These are phyloP conservation scores for Athene cunicularia DNA, from an alignment of 2,113 vertebrate genomes.

Conservation along the genomic window DNA sequence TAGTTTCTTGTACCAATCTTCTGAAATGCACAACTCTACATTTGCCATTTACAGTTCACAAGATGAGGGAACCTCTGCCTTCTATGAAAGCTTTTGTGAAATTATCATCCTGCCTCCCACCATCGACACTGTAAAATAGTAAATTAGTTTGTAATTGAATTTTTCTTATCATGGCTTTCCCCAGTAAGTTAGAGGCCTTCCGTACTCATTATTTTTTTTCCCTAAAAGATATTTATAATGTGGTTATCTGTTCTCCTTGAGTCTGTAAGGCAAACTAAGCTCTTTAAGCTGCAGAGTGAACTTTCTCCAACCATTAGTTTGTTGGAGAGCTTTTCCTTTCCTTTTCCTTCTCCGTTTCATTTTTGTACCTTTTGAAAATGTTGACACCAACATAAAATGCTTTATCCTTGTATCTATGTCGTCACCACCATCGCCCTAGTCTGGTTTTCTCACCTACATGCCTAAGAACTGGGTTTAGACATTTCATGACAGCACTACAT, in stretches of 20 bases:
- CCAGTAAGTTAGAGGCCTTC: background rate
- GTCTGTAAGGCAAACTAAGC: background rate
- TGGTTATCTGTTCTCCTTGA: conserved; percentile 4
- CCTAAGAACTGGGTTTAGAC: background rate
- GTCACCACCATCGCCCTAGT: background rate
- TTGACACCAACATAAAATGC: background rate
- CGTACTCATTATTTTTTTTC: background rate
- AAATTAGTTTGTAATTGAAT: conserved; percentile 43
- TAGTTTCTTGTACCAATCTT: background rate
- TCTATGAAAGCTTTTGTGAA: background rate
- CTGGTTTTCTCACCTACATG: background rate
- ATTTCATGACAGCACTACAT: background rate
- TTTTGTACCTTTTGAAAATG: background rate
- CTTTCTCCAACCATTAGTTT: background rate
- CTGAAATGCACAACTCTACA: background rate
- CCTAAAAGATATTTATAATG: background rate
- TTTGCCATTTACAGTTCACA: background rate
- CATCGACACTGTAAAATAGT: background rate
- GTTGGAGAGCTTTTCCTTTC: background rate
- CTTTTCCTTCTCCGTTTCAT: background rate
- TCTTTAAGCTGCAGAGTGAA: background rate
- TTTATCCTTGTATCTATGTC: background rate
- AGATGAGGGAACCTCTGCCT: background rate
- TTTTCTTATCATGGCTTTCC: conserved; percentile 19
- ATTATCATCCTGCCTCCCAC: background rate